Evolutionary conservation across 2,888 invertebrate genomes (phyloP).

Genomic region (Melieria picta): DNA sequence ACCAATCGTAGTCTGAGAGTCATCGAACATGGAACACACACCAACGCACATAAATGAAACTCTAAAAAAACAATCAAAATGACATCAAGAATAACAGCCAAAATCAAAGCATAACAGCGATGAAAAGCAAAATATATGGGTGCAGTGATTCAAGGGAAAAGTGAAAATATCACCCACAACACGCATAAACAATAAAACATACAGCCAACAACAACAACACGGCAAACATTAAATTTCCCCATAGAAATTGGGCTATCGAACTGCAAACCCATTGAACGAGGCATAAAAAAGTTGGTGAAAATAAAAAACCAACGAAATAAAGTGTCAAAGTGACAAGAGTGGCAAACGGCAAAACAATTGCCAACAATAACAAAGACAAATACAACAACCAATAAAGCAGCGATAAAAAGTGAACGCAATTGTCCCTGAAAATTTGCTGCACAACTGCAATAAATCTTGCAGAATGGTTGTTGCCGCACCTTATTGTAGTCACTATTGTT

Average conservation of each 20-base stretch:
- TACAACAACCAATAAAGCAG: too few species aligned
- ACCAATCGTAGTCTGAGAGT: too few species aligned
- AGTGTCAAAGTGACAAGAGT: too few species aligned
- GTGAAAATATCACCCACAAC: conserved; percentile 4
- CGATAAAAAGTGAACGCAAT: not conserved
- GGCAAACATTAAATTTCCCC: too few species aligned
- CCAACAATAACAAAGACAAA: too few species aligned
- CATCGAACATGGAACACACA: too few species aligned
- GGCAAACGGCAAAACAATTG: too few species aligned
- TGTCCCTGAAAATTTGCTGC: conserved; percentile 29
- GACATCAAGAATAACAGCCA: not conserved
- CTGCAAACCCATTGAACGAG: too few species aligned
- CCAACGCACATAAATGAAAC: too few species aligned
- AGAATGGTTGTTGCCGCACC: conserved; percentile 7
- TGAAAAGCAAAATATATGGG: not conserved
- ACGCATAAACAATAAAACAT: not conserved
- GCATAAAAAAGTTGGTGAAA: too few species aligned
- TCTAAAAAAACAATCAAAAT: not conserved
- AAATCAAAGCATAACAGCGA: not conserved
- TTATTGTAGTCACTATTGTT: not conserved
- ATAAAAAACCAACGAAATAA: too few species aligned
- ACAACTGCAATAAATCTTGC: conserved; percentile 31
- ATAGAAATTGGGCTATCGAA: too few species aligned
- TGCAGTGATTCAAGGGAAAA: not conserved
- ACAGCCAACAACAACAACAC: not conserved